These are phyloP conservation scores for Zingel zingel DNA, from an alignment of 2,113 vertebrate species.

Conservation along the genomic window DNA sequence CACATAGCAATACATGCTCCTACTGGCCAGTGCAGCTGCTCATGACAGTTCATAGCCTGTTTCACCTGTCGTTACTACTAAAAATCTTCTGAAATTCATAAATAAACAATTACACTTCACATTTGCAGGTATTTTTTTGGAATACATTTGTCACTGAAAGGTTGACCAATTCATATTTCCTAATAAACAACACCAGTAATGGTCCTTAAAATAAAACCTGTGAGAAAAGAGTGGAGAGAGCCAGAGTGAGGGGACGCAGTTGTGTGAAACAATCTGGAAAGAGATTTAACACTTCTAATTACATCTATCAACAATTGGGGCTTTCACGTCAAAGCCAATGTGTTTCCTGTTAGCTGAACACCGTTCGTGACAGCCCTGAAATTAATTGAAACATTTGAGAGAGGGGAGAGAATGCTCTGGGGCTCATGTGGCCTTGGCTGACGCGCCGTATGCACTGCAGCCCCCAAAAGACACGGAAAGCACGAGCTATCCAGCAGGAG, in stretches of 20 bases:
- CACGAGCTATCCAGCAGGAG: slow-evolving; percentile 56
- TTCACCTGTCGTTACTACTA: slow-evolving; percentile 9
- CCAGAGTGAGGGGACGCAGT: slow-evolving; percentile 8
- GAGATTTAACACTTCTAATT: slow-evolving; percentile 77
- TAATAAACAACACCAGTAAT: background rate
- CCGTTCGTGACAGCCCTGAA: slow-evolving; percentile 79
- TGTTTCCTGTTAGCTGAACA: slow-evolving; percentile 81
- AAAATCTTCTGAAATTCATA: background rate
- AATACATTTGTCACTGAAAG: background rate
- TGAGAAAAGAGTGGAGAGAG: background rate
- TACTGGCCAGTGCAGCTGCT: background rate
- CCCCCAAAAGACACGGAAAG: slow-evolving; percentile 64
- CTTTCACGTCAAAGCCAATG: slow-evolving; percentile 75
- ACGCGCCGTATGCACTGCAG: slow-evolving; percentile 62
- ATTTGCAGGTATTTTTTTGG: background rate
- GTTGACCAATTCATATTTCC: background rate
- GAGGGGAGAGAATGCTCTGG: slow-evolving; percentile 59
- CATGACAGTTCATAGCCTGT: background rate
- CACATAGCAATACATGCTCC: background rate
- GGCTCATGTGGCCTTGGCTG: slow-evolving; percentile 80
- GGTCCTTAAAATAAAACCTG: slow-evolving; percentile 26
- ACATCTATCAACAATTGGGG: slow-evolving; percentile 76
- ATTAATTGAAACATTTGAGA: slow-evolving; percentile 82
- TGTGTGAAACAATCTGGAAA: slow-evolving; percentile 62
- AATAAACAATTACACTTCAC: background rate